These are phyloP conservation scores for Atractosteus spatula DNA, from an alignment of 2,113 vertebrate genomes.

Conservation along the genomic window DNA sequence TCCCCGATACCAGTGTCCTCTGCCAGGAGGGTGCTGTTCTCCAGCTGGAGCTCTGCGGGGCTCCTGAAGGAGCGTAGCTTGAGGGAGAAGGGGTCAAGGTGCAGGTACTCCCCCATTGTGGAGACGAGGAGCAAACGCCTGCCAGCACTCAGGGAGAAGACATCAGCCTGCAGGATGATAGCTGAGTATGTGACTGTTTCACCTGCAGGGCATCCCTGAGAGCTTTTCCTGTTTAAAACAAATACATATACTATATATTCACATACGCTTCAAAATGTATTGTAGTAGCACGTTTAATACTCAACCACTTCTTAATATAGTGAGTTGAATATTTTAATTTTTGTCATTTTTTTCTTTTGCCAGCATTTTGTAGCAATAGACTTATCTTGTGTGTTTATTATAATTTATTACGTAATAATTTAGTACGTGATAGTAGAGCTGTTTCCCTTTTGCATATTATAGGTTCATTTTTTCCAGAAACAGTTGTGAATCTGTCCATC, in stretches of 20 bases:
- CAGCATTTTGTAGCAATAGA: neutral
- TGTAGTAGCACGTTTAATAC: no score
- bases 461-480: no score
- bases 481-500: no score
- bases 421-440: no score
- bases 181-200: conserved; percentile 30
- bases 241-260: neutral
- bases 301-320: neutral
- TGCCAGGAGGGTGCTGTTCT: conserved; percentile 21
- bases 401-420: no score
- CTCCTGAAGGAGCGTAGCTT: conserved; percentile 25
- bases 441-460: no score
- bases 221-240: conserved; percentile 25
- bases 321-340: neutral
- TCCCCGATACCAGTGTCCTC: neutral
- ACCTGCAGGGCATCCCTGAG: conserved; percentile 31
- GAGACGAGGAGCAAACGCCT: conserved; percentile 27
- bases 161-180: conserved; percentile 30
- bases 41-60: fast-evolving
- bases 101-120: conserved; percentile 31
- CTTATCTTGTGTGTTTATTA: no score
- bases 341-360: neutral
- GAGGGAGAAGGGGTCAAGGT: conserved; percentile 27
- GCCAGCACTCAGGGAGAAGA: conserved; percentile 7
- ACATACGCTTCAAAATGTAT: no score